Conservation (phyloP, 2,888 invertebrate genomes). For the Candidula unifasciata region DNA sequence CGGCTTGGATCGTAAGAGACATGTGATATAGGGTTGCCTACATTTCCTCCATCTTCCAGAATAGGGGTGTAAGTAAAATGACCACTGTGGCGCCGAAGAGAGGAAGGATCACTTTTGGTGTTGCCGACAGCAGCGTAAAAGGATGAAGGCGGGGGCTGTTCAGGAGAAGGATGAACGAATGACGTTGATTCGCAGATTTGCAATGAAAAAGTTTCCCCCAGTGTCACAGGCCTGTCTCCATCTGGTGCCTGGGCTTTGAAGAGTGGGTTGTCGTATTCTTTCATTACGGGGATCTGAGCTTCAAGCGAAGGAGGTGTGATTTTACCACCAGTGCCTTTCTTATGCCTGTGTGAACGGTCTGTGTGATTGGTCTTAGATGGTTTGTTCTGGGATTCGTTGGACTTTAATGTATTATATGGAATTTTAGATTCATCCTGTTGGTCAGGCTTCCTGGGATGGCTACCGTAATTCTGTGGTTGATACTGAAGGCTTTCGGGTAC, state of each 20-base stretch:
- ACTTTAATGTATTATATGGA: neutral
- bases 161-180: slow-evolving; percentile 39
- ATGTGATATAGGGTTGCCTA: neutral
- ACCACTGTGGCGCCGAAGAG: slow-evolving; percentile 39
- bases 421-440: neutral
- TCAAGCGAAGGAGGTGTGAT: slow-evolving; percentile 6
- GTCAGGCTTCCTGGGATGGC: slow-evolving; percentile 18
- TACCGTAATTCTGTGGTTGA: slow-evolving; percentile 43
- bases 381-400: neutral
- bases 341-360: neutral
- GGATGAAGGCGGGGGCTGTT: slow-evolving; percentile 8
- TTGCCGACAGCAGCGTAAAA: slow-evolving; percentile 28
- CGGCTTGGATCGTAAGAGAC: neutral
- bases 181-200: slow-evolving; percentile 47
- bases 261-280: slow-evolving; percentile 51
- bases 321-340: neutral
- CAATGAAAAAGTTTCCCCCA: slow-evolving; percentile 34
- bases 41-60: neutral
- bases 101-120: slow-evolving; percentile 14
- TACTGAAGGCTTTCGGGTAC: slow-evolving; percentile 51
- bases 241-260: slow-evolving; percentile 42
- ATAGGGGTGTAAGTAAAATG: slow-evolving; percentile 27
- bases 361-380: neutral
- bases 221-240: slow-evolving; percentile 1
- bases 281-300: slow-evolving; percentile 39